phyloP scores from a whole-genome alignment of 1,140 invertebrate species.

The Drosophila setifemur region DNA sequence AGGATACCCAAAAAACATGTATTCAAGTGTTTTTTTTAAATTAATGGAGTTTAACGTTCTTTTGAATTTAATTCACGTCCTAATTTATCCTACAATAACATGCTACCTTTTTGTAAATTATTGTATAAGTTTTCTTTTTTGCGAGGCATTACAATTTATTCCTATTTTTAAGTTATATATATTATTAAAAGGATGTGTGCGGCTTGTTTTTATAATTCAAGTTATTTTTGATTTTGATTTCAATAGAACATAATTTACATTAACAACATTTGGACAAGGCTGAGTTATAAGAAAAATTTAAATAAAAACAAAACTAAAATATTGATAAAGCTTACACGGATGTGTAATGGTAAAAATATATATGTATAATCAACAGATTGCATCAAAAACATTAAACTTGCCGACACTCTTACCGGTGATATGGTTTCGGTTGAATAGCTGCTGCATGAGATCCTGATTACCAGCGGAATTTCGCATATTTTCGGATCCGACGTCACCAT shows the following conservation, averaged over 20 bases:
- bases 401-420: constrained; percentile 77
- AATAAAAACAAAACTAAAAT: constrained; percentile 1
- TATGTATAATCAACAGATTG: constrained; percentile 24
- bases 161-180: background rate
- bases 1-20: constrained; percentile 4
- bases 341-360: background rate
- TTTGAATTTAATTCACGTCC: no score
- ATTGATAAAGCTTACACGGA: background rate
- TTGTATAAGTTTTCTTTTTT: background rate
- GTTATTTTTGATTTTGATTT: background rate
- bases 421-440: constrained; percentile 74
- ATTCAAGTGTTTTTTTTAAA: constrained; percentile 19
- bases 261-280: no score
- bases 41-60: no score
- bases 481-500: constrained; percentile 48
- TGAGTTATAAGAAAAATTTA: background rate
- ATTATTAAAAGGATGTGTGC: background rate
- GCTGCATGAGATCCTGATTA: constrained; percentile 76
- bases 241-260: background rate
- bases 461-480: constrained; percentile 56
- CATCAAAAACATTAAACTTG: background rate
- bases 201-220: background rate
- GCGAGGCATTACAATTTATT: constrained; percentile 17
- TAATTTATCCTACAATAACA: no score
- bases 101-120: no score